phyloP scores from a whole-genome alignment of 53 echinoderm and acorn worm species.

The Echinometra lucunter region DNA sequence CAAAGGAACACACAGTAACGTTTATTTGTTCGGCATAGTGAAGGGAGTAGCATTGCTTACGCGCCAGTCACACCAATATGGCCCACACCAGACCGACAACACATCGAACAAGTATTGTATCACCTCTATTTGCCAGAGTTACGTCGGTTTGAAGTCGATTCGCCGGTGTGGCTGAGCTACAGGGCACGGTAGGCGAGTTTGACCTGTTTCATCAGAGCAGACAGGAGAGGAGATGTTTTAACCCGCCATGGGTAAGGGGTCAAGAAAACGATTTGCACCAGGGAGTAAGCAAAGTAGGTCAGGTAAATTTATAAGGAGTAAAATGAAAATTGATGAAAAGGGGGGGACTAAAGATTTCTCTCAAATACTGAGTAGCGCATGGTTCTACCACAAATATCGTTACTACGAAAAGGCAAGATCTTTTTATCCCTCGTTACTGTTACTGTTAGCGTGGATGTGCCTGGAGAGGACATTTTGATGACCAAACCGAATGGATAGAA shows the following conservation, averaged over 20 bases:
- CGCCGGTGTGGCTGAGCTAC: too few species aligned
- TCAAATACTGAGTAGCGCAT: neutral
- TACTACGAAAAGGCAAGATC: neutral
- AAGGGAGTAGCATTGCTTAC: neutral
- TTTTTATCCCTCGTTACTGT: too few species aligned
- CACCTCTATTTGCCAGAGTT: too few species aligned
- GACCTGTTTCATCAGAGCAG: neutral
- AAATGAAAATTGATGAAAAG: slow-evolving; percentile 15
- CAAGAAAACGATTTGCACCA: slow-evolving; percentile 46
- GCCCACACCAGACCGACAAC: too few species aligned
- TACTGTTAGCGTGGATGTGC: too few species aligned
- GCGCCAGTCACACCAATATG: neutral
- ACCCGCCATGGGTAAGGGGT: slow-evolving; percentile 34
- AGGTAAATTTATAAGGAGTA: slow-evolving; percentile 6
- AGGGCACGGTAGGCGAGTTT: neutral
- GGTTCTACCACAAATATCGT: neutral
- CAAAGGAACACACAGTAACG: neutral
- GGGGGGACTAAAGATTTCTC: neutral
- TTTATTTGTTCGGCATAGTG: slow-evolving; percentile 35
- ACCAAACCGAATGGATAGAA: too few species aligned
- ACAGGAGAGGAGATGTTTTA: neutral
- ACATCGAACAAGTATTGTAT: too few species aligned
- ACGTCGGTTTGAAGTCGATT: too few species aligned
- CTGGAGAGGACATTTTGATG: too few species aligned
- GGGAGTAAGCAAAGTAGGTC: slow-evolving; percentile 46